Base-by-base conservation (phyloP, 2,888 invertebrate species). In the Trypoxylon attenuatum region DNA sequence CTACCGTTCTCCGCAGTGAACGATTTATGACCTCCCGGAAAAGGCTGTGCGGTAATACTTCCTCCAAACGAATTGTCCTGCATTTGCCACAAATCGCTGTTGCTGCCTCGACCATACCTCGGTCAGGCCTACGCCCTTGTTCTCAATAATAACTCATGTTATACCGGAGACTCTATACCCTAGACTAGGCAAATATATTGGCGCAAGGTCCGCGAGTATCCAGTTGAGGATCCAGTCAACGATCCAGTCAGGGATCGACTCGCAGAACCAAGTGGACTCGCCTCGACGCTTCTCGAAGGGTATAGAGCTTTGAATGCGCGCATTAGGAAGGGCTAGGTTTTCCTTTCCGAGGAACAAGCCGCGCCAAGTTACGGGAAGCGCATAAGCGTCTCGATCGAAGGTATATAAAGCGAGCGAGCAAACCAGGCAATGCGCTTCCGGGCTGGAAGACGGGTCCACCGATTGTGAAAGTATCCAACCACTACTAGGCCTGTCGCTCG, bases 371-470 rank as follows among this genome's bases (percentile, higher is more conserved):
- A n/a, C n/a, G n/a, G 29, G 43, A 43, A 42, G 33, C 29, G 25
- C 54, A n/a, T 45, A 54, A 54, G 58, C 54, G 58, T 13, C 43
- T 33, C 23, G 54, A 54, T 54, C 53, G 45, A 58, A 53, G 38
- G 53, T 25, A 43, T 53, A 16, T 16, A 19, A 13, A n/a, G 47
- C 47, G 47, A 27, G 10, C 25, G 47, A 47, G 23, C 23, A 27
- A 16, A 47, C 15, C n/a, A 16, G 45, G 13, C 45, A 27, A 47
- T 13, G 27, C 42, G 21, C 8, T 25, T 19, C 19, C 27, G 27
- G 27, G 27, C 27, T 27, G 5, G 10, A 27, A 27, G 27, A 27
- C 10, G 5, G 5, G 5, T 6, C 10, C 10, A 5, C 5, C 27
- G 27, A 27, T 27, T 10, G 5, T 27, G 27, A 10, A 10, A 27